Evolutionary conservation across 2,113 vertebrate genomes (phyloP).

Genomic region (Xenopus borealis): DNA sequence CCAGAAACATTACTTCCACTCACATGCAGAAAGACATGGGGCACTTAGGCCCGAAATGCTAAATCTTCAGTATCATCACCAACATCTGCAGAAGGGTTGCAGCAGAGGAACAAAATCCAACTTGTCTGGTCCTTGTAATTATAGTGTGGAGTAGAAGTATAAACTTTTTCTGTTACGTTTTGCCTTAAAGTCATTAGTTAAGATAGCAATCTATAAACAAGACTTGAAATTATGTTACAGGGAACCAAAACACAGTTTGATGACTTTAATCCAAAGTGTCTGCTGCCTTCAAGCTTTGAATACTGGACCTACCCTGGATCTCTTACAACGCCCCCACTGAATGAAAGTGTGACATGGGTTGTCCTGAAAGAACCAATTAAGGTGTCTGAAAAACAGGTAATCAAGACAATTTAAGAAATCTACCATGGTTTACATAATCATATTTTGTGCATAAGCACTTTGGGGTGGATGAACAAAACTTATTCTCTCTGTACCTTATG

Average conservation of each 20-base stretch:
- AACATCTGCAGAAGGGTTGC: too few species aligned
- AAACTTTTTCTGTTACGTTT: not conserved
- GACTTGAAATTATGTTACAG: slow-evolving; percentile 55
- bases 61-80: too few species aligned
- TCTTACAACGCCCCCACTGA: slow-evolving; percentile 88
- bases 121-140: too few species aligned
- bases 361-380: slow-evolving; percentile 83
- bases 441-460: too few species aligned
- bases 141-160: too few species aligned
- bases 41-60: too few species aligned
- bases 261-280: slow-evolving; percentile 87
- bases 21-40: too few species aligned
- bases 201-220: slow-evolving; percentile 4
- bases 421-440: too few species aligned
- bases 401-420: not conserved
- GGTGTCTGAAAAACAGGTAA: slow-evolving; percentile 90
- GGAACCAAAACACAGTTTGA: slow-evolving; percentile 81
- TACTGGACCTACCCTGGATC: slow-evolving; percentile 95
- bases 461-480: not conserved
- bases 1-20: too few species aligned
- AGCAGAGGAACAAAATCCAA: too few species aligned
- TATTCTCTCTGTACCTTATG: too few species aligned
- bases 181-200: not conserved
- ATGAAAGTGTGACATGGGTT: slow-evolving; percentile 92
- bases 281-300: slow-evolving; percentile 82